Evolutionary conservation across 2,797 vertebrate genomes (phyloP), one percentile per base, ranked within the genome.

Genomic region (Hylomyscus alleni): DNA sequence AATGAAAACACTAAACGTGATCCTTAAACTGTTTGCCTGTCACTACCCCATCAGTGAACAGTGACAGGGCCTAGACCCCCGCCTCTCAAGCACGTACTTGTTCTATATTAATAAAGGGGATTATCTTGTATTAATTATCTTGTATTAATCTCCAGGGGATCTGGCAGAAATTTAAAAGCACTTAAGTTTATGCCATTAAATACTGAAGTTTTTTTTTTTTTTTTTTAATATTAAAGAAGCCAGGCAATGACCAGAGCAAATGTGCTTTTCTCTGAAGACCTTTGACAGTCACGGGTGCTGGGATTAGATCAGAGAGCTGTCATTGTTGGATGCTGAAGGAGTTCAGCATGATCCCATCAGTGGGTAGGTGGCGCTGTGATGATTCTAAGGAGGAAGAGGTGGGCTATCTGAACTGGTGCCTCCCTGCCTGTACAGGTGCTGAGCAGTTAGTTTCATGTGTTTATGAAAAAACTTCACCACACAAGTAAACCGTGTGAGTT

Each of bases 151-250:
- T 97, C 77, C 77, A 86, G 80, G 86, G 86, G 34, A 96, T 97
- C 92, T 97, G 95, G 95, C 95, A 97, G 89, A 88, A 81, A 82
- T 97, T 72, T 96, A 56, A 93, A 97, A 95, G 83, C 91, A 65
- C 67, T 93, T 89, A 69, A 80, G 92, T 97, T 97, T 95, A 84
- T 17, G 96, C 80, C 72, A 93, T 0, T 93, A 89, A 96, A 88
- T 96, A 85, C 22, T 44, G 58, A 58, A 94, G 69, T 60, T 87
- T 96, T 60, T 60, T 73, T n/a, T 96, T 60, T 60, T 73, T n/a
- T 84, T 97, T 94, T 90, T 72, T 80, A 19, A 93, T 91, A 96
- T 83, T 50, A 82, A 80, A 69, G 78, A 96, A 78, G 22, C 54
- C 81, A 92, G 89, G 67, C 52, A 12, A 24, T 62, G 50, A 52